Conservation (phyloP, 1,140 invertebrate genomes). For the Drosophila eugracilis region DNA sequence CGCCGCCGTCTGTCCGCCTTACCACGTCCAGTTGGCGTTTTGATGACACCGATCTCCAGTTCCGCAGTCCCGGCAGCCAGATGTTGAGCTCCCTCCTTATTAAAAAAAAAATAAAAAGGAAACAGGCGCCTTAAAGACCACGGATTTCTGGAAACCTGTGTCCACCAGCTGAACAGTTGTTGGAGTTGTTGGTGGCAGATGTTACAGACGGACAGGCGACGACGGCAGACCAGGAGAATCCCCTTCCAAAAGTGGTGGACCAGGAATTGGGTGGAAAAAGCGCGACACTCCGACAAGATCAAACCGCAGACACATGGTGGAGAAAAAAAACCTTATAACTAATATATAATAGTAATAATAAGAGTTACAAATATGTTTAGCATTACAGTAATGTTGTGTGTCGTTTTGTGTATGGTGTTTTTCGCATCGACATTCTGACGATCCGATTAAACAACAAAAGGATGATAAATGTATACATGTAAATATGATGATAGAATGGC, state of each 20-base stretch:
- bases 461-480: slow-evolving; percentile 23
- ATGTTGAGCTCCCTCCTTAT: slow-evolving; percentile 7
- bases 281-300: background rate
- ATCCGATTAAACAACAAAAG: slow-evolving; percentile 14
- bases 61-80: slow-evolving; percentile 26
- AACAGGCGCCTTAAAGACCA: slow-evolving; percentile 25
- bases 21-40: slow-evolving; percentile 21
- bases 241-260: background rate
- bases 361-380: slow-evolving; percentile 50
- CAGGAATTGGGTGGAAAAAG: background rate
- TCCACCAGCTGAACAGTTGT: slow-evolving; percentile 22
- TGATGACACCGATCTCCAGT: slow-evolving; percentile 1
- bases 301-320: background rate
- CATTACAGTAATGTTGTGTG: slow-evolving; percentile 58
- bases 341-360: slow-evolving; percentile 75
- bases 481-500: slow-evolving; percentile 35
- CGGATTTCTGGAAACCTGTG: background rate
- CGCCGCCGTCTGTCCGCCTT: slow-evolving; percentile 20
- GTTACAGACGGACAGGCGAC: slow-evolving; percentile 29
- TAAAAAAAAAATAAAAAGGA: background rate
- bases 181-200: slow-evolving; percentile 39
- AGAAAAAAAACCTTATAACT: slow-evolving; percentile 56
- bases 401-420: slow-evolving; percentile 13
- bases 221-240: slow-evolving; percentile 1
- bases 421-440: background rate